Conservation (phyloP, 2,888 invertebrate species). For the Spilosoma lubricipeda region DNA sequence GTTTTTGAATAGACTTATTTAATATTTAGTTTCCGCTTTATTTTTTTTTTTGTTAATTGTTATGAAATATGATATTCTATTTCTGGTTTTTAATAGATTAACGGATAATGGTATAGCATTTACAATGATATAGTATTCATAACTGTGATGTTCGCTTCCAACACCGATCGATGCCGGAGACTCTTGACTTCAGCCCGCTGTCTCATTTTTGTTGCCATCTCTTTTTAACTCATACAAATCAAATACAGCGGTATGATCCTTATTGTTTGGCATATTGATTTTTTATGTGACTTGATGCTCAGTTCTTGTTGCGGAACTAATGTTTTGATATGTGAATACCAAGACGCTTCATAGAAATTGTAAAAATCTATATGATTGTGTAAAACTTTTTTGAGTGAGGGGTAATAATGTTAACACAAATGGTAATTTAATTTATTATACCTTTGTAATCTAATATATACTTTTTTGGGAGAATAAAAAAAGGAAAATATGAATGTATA, state of each 20-base stretch:
- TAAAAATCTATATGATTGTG: conserved; percentile 17
- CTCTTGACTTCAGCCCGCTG: conserved; percentile 80
- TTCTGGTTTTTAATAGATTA: conserved; percentile 54
- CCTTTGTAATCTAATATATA: background rate
- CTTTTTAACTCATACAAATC: conserved; percentile 71
- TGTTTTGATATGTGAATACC: conserved; percentile 42
- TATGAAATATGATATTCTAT: conserved; percentile 72
- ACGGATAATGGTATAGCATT: conserved; percentile 48
- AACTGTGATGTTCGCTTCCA: conserved; percentile 54
- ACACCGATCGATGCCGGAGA: conserved; percentile 81
- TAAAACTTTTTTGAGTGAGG: conserved; percentile 22
- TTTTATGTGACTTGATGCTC: conserved; percentile 68
- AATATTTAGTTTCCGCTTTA: conserved; percentile 24
- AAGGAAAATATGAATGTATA: background rate
- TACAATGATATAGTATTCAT: conserved; percentile 40
- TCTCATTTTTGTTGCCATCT: conserved; percentile 74
- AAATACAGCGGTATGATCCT: conserved; percentile 73
- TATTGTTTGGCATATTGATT: conserved; percentile 83
- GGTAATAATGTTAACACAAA: background rate
- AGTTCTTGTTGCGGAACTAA: conserved; percentile 52
- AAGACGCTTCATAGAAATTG: conserved; percentile 39
- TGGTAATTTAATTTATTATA: background rate
- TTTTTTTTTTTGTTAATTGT: conserved; percentile 34
- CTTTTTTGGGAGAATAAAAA: background rate
- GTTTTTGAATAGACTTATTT: conserved; percentile 19